phyloP scores from a whole-genome alignment of 1,140 invertebrate species.

The Solenopsis fugax region DNA sequence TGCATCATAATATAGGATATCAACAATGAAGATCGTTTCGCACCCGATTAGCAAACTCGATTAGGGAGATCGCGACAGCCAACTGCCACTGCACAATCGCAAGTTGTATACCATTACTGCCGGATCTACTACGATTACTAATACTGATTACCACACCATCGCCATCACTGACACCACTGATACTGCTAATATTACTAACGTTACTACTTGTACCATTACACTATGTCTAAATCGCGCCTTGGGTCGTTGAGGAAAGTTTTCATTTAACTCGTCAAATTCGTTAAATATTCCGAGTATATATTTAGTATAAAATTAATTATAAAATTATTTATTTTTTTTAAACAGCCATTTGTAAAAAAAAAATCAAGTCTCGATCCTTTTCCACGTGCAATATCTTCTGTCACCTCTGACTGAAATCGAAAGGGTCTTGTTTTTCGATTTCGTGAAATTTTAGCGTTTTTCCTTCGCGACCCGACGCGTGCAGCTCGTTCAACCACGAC shows the following conservation, averaged over 20 bases:
- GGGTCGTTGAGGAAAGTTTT: constrained; percentile 15
- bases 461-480: background rate
- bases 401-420: background rate
- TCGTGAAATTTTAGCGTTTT: background rate
- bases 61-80: constrained; percentile 70
- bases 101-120: constrained; percentile 59
- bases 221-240: background rate
- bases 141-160: constrained; percentile 60
- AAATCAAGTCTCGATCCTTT: background rate
- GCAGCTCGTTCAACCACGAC: constrained; percentile 12
- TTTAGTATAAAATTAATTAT: too few species aligned
- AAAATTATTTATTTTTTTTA: too few species aligned
- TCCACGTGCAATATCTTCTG: background rate
- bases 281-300: too few species aligned
- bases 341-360: background rate
- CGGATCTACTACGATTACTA: constrained; percentile 71
- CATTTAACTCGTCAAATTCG: background rate
- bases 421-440: background rate
- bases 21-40: constrained; percentile 12
- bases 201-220: constrained; percentile 62
- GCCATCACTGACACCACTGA: constrained; percentile 61
- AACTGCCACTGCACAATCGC: constrained; percentile 73
- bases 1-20: background rate
- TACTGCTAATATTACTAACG: constrained; percentile 61
- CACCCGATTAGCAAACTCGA: constrained; percentile 43